A percentile compares a stretch with the other conserved stretches of the same genome.
Conservation (phyloP, 2,888 invertebrate species). For the Lathronympha strigana region DNA sequence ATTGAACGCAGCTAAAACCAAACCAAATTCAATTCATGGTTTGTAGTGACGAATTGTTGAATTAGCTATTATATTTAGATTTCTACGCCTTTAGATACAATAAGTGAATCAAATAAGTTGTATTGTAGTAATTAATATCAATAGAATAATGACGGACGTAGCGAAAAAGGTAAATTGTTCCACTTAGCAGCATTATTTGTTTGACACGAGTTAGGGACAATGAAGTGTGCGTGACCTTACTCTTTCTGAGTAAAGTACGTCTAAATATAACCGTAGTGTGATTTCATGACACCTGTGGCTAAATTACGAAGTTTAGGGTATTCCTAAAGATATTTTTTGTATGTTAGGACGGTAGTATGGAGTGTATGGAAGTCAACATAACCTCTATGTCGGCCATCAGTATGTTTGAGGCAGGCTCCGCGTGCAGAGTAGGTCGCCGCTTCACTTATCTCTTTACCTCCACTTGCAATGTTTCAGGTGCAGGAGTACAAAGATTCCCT, state of each 20-base stretch:
- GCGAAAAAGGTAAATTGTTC: conserved; percentile 73
- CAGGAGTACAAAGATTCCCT: conserved; percentile 95
- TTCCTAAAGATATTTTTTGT: not conserved
- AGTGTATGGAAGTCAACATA: conserved; percentile 55
- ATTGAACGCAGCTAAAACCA: conserved; percentile 39
- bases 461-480: conserved; percentile 84
- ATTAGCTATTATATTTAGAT: conserved; percentile 46
- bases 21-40: conserved; percentile 37
- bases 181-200: conserved; percentile 49
- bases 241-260: conserved; percentile 47
- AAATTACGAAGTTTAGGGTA: not conserved
- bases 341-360: conserved; percentile 49
- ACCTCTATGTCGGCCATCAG: conserved; percentile 60
- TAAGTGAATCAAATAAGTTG: conserved; percentile 49
- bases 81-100: conserved; percentile 50
- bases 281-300: conserved; percentile 9
- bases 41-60: conserved; percentile 53
- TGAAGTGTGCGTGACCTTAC: conserved; percentile 67
- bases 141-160: conserved; percentile 74
- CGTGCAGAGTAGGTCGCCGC: conserved; percentile 8
- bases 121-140: conserved; percentile 47
- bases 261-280: conserved; percentile 37
- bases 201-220: conserved; percentile 65
- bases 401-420: conserved; percentile 46
- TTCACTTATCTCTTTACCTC: conserved; percentile 26